These are phyloP conservation scores for Hippolais icterina DNA, from an alignment of 2,113 vertebrate genomes.

Conservation along the genomic window DNA sequence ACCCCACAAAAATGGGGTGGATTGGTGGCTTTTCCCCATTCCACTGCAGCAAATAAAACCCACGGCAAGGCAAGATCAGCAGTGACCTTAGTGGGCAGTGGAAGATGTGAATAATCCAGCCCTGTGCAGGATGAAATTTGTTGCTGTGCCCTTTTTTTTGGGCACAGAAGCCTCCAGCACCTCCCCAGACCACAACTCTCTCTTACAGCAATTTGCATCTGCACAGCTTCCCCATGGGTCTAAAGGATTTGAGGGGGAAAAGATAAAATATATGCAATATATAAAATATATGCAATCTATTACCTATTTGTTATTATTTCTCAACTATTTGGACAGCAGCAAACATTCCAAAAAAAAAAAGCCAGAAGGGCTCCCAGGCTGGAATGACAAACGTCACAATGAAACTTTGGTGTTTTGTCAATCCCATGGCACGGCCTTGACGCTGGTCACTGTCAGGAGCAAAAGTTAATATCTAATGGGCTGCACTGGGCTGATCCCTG, in stretches of 20 bases:
- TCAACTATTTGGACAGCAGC: neutral
- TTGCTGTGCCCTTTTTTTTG: neutral
- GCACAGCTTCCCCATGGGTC: fast-evolving
- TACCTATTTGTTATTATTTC: neutral
- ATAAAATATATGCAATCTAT: neutral
- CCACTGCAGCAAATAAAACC: neutral
- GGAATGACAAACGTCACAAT: neutral
- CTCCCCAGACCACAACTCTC: neutral
- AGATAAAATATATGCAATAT: neutral
- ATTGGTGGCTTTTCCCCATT: neutral
- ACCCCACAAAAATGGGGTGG: neutral
- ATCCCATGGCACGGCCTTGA: neutral
- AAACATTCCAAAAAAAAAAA: neutral
- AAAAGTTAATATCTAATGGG: conserved; percentile 44
- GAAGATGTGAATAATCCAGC: fast-evolving
- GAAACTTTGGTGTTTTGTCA: fast-evolving
- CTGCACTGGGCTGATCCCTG: neutral
- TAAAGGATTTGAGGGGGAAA: neutral
- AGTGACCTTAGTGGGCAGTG: neutral
- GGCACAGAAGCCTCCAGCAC: neutral
- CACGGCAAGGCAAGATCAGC: no score
- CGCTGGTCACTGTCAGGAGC: neutral
- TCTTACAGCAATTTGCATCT: neutral
- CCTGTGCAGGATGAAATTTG: neutral
- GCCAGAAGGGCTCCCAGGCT: neutral